Evolutionary conservation across 2,113 vertebrate species (phyloP), one percentile per base, ranked within the genome.

Genomic region (Ardeotis arabs): DNA sequence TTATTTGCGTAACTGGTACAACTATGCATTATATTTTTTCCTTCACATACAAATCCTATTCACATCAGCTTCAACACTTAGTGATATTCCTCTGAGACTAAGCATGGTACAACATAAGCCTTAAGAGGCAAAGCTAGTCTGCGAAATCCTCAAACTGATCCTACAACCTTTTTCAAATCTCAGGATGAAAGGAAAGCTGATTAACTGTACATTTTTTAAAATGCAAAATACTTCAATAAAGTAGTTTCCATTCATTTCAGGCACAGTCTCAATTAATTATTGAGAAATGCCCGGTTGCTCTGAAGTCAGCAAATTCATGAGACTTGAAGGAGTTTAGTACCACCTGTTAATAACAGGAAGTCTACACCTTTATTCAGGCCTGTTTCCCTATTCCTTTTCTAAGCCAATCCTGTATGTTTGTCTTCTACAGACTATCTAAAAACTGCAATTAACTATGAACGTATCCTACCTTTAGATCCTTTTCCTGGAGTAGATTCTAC

Each of bases 401-500:
- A 84, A 84, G 90, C 13, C 18, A 55, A 62, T 28, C 14, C 21
- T 53, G 70, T 14, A 59, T 0, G 0, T 21, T 64, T 84, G 33
- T 60, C 31, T 66, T 89, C 41, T 35, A 78, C 8, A 73, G 39
- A 25, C 45, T 22, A 22, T 4, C 21, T 31, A 82, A 90, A 78
- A 92, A 4, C 9, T 45, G 56, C 2, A 0, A 87, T 35, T 39
- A 89, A 82, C 20, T 78, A 29, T 14, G 10, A 82, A 37, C 2
- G 4, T 50, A 80, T 87, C 59, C 23, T 98, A 99, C 99, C 99
- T 99, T 99, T 98, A 29, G 99, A 98, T 47, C 99, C 99, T 98
- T 99, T 99, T 64, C 99, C 99, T 9, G 99, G 98, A 39, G 98
- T 97, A 19, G 98, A 98, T 91, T 99, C 99, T 35, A 98, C 95